Evolutionary conservation across 1,140 invertebrate genomes (phyloP), one percentile per base, ranked within the genome.

Genomic region (Caenorhabditis briggsae): DNA sequence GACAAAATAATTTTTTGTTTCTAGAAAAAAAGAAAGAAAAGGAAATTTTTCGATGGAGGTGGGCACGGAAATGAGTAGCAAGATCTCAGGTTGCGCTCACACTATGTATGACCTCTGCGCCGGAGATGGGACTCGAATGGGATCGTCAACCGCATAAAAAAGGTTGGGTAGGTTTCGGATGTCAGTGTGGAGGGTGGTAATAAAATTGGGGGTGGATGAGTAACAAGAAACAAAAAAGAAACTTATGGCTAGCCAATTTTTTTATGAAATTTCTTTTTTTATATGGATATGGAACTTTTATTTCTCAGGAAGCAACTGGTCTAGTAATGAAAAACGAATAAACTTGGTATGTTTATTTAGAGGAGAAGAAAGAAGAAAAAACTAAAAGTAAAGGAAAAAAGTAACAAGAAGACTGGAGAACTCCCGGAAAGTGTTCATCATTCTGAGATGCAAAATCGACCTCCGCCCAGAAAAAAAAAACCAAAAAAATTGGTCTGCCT

Each of bases 91-190:
- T 78, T 78, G 70, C 70, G 70, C 70, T 50, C 70, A 78, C 46
- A 78, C 70, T 78, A 78, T 78, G 70, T 78, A 78, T 78, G 70
- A 78, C 70, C 70, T 78, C 46, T 78, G 70, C 43, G 70, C 70
- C 70, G 43, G 46, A 33, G 33, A 33, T 33, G 33, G 33, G n/a
- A n/a, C 33, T 33, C 33, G 33, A 3, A 50, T 78, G 70, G 70
- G 46, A 53, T 25, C 46, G 46, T 78, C 9, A 5, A 46, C 23
- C 6, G 7, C 16, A 16, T 9, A 78, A 78, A 78, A 50, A 50
- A 78, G 70, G 70, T 78, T 78, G 70, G 70, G 70, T 78, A 46
- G 70, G 70, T 78, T 78, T 78, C 70, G 11, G 43, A 78, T 50
- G 70, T 50, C 70, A 78, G 9, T 78, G 46, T 2, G 33, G 33